Evolutionary conservation across 2,113 vertebrate genomes (phyloP), one percentile per base, ranked within the genome.

Genomic region (Mobula hypostoma): DNA sequence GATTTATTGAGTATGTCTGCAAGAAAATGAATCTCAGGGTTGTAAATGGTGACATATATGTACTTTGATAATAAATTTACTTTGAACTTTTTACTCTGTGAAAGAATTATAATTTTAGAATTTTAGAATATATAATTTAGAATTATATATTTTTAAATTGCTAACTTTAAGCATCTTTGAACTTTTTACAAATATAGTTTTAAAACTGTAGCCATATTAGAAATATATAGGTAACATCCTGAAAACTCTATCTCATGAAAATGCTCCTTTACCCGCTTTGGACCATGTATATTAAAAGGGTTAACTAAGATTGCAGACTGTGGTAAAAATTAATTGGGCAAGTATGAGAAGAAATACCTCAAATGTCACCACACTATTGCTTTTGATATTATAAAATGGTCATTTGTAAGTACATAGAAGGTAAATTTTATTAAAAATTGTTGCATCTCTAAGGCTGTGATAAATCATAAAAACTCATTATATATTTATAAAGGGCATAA

Each of bases 401-500:
- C 11, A 88, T 88, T n/a, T 61, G 29, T 63, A 88, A 88, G 58
- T 58, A 61, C 61, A 24, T 88, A 32, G 83, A 27, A 61, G 83
- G 27, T 87, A 63, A 8, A 85, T 7, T 29, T 61, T n/a, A 63
- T 88, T 88, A n/a, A 88, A 87, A 88, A n/a, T 8, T 88, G 61
- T 12, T 88, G 61, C 56, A n/a, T 88, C 68, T 12, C 56, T 0
- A 88, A 63, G 58, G 58, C 58, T 63, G 61, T 88, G 83, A 88
- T 4, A 63, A 15, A 63, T 88, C 9, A 63, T 88, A 9, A 63
- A 61, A 88, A 88, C n/a, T n/a, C 4, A 88, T 63, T 61, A 63
- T 88, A 63, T 88, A 88, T 88, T 88, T 88, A 87, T 61, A 63
- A n/a, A 88, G 83, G 58, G 21, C 58, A 63, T 58, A 61, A 29